Conservation (phyloP, 2,113 vertebrate genomes). For the Pituophis catenifer region DNA sequence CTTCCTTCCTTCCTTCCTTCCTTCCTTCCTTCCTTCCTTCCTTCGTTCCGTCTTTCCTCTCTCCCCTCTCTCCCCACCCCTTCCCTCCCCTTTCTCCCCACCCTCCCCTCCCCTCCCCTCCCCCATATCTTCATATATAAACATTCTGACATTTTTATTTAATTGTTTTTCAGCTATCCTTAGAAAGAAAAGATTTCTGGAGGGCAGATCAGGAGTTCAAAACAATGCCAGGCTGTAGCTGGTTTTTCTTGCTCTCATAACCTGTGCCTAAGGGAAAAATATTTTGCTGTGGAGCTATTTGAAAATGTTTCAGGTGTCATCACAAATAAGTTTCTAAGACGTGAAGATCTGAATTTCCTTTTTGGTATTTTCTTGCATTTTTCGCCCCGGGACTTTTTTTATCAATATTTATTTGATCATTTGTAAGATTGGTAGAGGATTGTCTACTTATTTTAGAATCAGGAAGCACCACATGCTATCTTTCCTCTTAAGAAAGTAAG, state of each 20-base stretch:
- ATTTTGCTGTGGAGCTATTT: background rate
- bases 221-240: background rate
- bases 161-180: background rate
- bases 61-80: accelerated
- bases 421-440: background rate
- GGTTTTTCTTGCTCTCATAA: background rate
- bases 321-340: background rate
- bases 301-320: background rate
- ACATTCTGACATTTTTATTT: constrained; percentile 3
- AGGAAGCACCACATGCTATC: background rate
- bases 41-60: too few species aligned
- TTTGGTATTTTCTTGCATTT: too few species aligned
- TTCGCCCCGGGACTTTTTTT: background rate
- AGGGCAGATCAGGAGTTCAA: background rate
- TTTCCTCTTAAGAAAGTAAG: background rate
- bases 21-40: too few species aligned
- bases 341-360: background rate
- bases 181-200: background rate
- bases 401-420: too few species aligned
- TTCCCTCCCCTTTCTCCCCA: accelerated
- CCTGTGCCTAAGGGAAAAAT: background rate
- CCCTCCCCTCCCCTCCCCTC: background rate
- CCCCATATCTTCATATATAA: background rate
- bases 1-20: too few species aligned
- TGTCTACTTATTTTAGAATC: too few species aligned